Evolutionary conservation across 2,888 invertebrate genomes (phyloP).

Genomic region (Pachycephus smyrnensis): DNA sequence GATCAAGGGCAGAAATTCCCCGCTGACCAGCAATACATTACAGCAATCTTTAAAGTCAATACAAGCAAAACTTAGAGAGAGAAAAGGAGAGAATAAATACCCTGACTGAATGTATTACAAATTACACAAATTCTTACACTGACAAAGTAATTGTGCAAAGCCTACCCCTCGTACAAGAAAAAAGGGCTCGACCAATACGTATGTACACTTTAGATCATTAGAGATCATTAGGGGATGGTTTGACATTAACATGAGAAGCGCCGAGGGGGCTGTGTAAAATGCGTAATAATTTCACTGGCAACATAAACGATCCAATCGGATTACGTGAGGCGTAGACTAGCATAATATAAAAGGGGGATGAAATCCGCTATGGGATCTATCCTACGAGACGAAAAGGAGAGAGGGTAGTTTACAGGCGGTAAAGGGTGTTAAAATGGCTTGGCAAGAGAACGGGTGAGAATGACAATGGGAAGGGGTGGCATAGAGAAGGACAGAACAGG

Average conservation of each 20-base stretch:
- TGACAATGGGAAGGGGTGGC: background rate
- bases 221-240: background rate
- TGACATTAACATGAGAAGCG: background rate
- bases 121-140: background rate
- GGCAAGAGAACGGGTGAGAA: background rate
- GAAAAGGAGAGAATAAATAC: background rate
- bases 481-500: slow-evolving; percentile 22
- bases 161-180: background rate
- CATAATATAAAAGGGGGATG: background rate
- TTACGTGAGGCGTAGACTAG: background rate
- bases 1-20: background rate
- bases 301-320: slow-evolving; percentile 6
- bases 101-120: background rate
- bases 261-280: background rate
- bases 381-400: slow-evolving; percentile 8
- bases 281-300: background rate
- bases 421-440: slow-evolving; percentile 2
- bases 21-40: background rate
- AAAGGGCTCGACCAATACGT: background rate
- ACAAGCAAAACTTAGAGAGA: background rate
- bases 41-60: background rate
- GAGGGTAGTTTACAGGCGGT: slow-evolving; percentile 9
- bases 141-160: background rate
- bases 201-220: background rate
- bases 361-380: background rate